Evolutionary conservation across 1,140 invertebrate species (phyloP), one percentile per base, ranked within the genome.

Genomic region (Lucilia cuprina): DNA sequence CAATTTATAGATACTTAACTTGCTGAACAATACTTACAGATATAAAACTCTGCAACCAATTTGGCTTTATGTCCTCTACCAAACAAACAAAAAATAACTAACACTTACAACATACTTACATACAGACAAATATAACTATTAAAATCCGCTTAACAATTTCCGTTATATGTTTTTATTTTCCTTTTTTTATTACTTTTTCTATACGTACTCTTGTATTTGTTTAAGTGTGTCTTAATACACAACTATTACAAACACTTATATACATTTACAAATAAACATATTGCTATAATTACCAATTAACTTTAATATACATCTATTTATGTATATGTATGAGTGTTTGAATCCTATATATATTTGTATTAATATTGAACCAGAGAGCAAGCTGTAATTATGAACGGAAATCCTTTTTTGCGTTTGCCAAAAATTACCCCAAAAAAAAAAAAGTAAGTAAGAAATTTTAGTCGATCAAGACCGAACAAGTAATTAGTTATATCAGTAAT

Each of bases 281-380:
- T 74, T 74, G 74, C 34, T 30, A 13, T 74, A 74, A 74, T 74
- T 74, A 74, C 74, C 74, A 74, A 74, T 74, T 74, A 74, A 30
- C 74, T 74, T 74, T 10, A 74, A 74, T 74, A 74, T 21, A 30
- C 74, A 21, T 74, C 4, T 21, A 34, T n/a, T 5, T 30, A 10
- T 41, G 41, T 41, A 2, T 41, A 10, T 41, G 41, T 41, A 41
- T 41, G 41, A 8, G 41, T 41, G 41, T 41, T 21, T 74, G 19
- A 30, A 30, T 30, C 25, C 25, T 30, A 30, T 30, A 30, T 30
- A 30, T 3, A 30, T 30, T 30, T 30, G 25, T 30, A 30, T 30
- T 30, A 30, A 30, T 30, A 30, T 30, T 30, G 25, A 30, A 30
- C 25, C 1, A 30, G 25, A 30, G 25, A 30, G 25, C 25, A 3